Evolutionary conservation across 2,113 vertebrate species (phyloP), one percentile per base, ranked within the genome.

Genomic region (Pluvialis apricaria): DNA sequence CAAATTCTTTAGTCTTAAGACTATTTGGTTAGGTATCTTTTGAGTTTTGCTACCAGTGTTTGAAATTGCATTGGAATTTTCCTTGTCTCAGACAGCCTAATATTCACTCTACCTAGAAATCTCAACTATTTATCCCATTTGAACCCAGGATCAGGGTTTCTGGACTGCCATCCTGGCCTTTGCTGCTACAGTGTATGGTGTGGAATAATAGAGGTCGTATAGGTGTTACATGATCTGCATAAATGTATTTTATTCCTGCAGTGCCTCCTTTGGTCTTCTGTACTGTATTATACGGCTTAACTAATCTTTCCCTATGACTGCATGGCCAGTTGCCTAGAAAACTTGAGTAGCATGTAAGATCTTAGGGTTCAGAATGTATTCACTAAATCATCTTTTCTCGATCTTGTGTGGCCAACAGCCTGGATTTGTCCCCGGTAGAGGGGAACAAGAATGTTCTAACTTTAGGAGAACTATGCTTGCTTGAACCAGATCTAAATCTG

Each of bases 251-350:
- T 36, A 31, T 88, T 79, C 36, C 24, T 72, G 8, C 15, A 22
- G 38, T n/a, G 6, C 38, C 38, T 54, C 10, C 38, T 78, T 89
- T 51, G 17, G 25, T 78, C 22, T 87, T 60, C 36, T 72, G 34
- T 54, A 16, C 20, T 55, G 29, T 15, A 44, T 87, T 79, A 55
- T 4, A 3, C 16, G 17, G 9, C 22, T 88, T 12, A 76, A 6
- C 5, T 62, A 47, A 20, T 65, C 24, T 57, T 64, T 75, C 44
- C 9, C 5, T 71, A 4, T 25, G 34, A n/a, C 0, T 2, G 5
- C 26, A 25, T 15, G 31, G 45, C 11, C 24, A 80, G 36, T 69
- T 86, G 11, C 6, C 21, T 65, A 24, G 51, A 83, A 83, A 81
- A 38, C n/a, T 49, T 58, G 28, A 81, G 14, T 36, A 75, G 14